These are phyloP conservation scores for Xylota sylvarum DNA, from an alignment of 2,888 invertebrate genomes.

Conservation along the genomic window DNA sequence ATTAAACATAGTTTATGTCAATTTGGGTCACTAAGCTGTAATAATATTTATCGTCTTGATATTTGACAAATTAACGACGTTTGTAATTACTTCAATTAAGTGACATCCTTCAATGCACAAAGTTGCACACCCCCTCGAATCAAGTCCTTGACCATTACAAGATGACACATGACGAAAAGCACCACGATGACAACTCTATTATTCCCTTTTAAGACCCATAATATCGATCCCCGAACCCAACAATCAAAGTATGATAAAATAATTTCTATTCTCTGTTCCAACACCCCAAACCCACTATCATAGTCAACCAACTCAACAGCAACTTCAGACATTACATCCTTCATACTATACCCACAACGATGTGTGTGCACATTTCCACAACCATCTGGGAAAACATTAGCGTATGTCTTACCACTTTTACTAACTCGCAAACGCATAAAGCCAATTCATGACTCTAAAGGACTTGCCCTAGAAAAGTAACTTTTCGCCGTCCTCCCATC, in stretches of 20 bases:
- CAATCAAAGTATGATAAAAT: conserved; percentile 27
- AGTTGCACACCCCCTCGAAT: too few species aligned
- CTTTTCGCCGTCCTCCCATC: background rate
- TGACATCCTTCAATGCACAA: too few species aligned
- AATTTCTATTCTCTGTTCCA: conserved; percentile 2
- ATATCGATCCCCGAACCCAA: background rate
- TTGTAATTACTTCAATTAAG: too few species aligned
- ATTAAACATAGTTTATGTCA: too few species aligned
- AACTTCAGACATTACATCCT: conserved; percentile 17
- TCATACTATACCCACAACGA: conserved; percentile 1
- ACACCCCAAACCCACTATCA: background rate
- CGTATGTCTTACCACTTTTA: conserved; percentile 52
- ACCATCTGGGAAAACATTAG: conserved; percentile 56
- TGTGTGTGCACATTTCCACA: conserved; percentile 17
- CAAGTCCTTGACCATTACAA: too few species aligned
- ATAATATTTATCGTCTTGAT: too few species aligned
- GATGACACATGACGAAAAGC: too few species aligned
- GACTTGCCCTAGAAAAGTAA: background rate
- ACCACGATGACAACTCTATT: background rate
- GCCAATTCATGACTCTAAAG: conserved; percentile 21
- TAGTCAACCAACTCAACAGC: conserved; percentile 2
- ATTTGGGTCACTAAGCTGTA: too few species aligned
- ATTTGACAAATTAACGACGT: too few species aligned
- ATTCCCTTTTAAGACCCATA: background rate
- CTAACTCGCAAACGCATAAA: conserved; percentile 27